Evolutionary conservation across 2,888 invertebrate genomes (phyloP).

Genomic region (Rhingia campestris): DNA sequence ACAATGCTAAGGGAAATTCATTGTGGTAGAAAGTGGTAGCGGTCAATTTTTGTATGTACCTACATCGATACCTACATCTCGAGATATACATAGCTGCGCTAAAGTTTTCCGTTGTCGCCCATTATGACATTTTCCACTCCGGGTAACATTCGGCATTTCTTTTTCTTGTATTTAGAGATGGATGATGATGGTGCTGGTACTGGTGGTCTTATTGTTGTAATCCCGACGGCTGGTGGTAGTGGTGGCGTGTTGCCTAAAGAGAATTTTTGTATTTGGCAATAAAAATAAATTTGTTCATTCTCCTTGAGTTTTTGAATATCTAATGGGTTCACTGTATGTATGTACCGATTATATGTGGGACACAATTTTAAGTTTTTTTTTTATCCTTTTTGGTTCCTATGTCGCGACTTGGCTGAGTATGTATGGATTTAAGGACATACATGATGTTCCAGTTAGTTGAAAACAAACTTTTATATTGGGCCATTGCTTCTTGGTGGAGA

Average conservation of each 20-base stretch:
- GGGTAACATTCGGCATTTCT: slow-evolving; percentile 58
- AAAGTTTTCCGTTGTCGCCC: slow-evolving; percentile 64
- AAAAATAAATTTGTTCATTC: slow-evolving; percentile 65
- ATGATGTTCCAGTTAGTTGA: slow-evolving; percentile 49
- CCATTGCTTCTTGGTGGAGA: slow-evolving; percentile 8
- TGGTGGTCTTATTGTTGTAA: slow-evolving; percentile 33
- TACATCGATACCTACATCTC: neutral
- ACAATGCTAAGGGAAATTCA: slow-evolving; percentile 45
- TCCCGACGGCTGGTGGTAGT: slow-evolving; percentile 31
- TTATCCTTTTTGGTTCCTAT: neutral
- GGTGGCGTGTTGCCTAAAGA: slow-evolving; percentile 63
- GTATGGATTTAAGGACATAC: slow-evolving; percentile 35
- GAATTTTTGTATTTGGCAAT: slow-evolving; percentile 34
- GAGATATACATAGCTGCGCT: slow-evolving; percentile 33
- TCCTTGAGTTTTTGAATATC: slow-evolving; percentile 47
- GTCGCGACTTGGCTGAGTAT: slow-evolving; percentile 21
- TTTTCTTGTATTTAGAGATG: slow-evolving; percentile 34
- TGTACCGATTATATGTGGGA: slow-evolving; percentile 42
- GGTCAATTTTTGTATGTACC: slow-evolving; percentile 56
- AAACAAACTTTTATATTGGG: slow-evolving; percentile 27
- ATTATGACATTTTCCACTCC: slow-evolving; percentile 72
- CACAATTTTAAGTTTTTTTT: slow-evolving; percentile 54
- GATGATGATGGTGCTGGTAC: slow-evolving; percentile 33
- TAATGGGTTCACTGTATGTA: slow-evolving; percentile 21
- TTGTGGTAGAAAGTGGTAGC: slow-evolving; percentile 41